Conservation (phyloP, 2,113 vertebrate genomes). For the Chaenocephalus aceratus region DNA sequence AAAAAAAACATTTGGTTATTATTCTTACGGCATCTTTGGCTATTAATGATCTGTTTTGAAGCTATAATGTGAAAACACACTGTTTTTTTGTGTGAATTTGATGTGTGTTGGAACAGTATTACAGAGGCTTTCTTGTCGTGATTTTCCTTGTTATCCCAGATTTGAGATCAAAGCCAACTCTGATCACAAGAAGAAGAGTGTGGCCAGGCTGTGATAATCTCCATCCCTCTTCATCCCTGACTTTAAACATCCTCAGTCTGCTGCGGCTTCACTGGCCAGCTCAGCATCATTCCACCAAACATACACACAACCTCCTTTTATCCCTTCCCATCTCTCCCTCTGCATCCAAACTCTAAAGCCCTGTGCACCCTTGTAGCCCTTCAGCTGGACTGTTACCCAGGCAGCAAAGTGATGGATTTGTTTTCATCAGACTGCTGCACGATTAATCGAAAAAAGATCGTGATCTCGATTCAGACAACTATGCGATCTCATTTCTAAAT, state of each 20-base stretch:
- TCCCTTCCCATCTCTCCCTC: slow-evolving; percentile 35
- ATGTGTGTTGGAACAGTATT: not conserved
- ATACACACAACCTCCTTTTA: slow-evolving; percentile 39
- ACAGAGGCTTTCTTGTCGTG: not conserved
- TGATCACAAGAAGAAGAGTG: slow-evolving; percentile 23
- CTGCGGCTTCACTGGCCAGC: slow-evolving; percentile 6
- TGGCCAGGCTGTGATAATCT: slow-evolving; percentile 24
- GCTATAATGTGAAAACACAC: not conserved
- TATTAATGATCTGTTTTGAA: too few relatives aligned
- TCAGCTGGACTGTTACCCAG: slow-evolving; percentile 47
- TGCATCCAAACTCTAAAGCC: slow-evolving; percentile 32
- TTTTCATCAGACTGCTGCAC: slow-evolving; percentile 60
- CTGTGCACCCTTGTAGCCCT: slow-evolving; percentile 33
- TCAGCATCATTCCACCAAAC: slow-evolving; percentile 25
- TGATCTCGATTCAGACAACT: too few relatives aligned
- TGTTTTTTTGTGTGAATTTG: not conserved
- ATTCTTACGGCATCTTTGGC: too few relatives aligned
- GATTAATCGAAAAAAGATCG: too few relatives aligned
- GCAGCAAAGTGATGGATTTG: slow-evolving; percentile 78
- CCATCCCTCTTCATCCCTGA: slow-evolving; percentile 25
- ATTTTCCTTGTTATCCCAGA: slow-evolving; percentile 5
- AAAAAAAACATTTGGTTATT: too few relatives aligned
- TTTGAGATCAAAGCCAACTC: slow-evolving; percentile 16
- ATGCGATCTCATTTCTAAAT: too few relatives aligned
- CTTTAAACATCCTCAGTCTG: slow-evolving; percentile 21